These are phyloP conservation scores for Nylanderia fulva DNA, from an alignment of 1,140 invertebrate genomes.

Conservation along the genomic window DNA sequence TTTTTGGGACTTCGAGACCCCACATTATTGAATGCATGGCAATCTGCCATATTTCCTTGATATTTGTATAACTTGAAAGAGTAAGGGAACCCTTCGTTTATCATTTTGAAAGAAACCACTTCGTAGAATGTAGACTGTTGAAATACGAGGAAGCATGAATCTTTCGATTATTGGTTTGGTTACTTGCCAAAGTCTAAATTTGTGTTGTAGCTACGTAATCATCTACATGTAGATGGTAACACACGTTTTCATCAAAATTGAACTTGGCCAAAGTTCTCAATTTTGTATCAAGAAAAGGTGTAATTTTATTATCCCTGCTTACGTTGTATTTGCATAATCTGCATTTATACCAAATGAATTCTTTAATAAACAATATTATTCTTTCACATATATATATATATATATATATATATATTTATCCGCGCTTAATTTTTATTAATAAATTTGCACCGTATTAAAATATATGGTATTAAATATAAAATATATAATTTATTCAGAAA, in stretches of 20 bases:
- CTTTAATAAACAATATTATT: background rate
- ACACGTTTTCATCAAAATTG: slow-evolving; percentile 27
- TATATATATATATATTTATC: background rate
- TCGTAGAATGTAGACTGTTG: slow-evolving; percentile 22
- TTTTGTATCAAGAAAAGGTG: background rate
- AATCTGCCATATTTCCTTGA: slow-evolving; percentile 33
- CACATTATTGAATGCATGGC: slow-evolving; percentile 42
- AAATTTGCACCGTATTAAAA: background rate
- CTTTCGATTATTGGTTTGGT: slow-evolving; percentile 56
- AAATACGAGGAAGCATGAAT: slow-evolving; percentile 47
- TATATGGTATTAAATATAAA: too few species aligned
- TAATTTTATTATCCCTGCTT: background rate
- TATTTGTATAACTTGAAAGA: slow-evolving; percentile 46
- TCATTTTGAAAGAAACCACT: slow-evolving; percentile 48
- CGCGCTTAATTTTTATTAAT: background rate
- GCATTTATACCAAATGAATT: background rate
- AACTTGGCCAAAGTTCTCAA: slow-evolving; percentile 9
- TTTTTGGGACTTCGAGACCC: background rate
- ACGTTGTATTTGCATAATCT: background rate
- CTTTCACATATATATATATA: background rate
- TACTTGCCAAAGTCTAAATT: slow-evolving; percentile 54
- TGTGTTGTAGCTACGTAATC: slow-evolving; percentile 41
- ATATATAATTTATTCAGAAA: background rate
- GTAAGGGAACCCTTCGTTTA: slow-evolving; percentile 34
- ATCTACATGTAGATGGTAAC: slow-evolving; percentile 38